Base-by-base conservation (phyloP, 2,113 vertebrate species). In the Lophius piscatorius region DNA sequence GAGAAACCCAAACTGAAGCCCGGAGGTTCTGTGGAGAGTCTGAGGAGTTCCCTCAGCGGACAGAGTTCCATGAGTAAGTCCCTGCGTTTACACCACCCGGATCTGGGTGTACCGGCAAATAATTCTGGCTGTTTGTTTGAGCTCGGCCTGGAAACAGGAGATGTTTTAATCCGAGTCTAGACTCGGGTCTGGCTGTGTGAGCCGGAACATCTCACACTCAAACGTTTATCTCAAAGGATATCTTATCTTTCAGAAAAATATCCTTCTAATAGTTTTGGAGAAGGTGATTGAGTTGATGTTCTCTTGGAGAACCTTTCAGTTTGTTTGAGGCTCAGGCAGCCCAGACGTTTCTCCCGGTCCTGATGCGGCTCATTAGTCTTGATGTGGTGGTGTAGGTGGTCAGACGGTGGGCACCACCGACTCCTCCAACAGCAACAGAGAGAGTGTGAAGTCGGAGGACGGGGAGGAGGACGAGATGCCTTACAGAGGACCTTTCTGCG, bases 381-480 rank as follows among this genome's bases (percentile, higher is more conserved):
- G 40, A 1, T 72, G 39, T 49, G 52, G 39, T 73, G 47, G 33
- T 63, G 4, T 57, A 99, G 97, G 97, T 50, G 96, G 96, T 56
- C 96, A 98, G 81, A 99, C 97, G 0, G 95, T 98, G 5, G 98
- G 97, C 31, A 99, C 96, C 58, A 98, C 97, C 0, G 97, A 99
- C 81, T 99, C 97, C 35, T 96, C 95, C 28, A 93, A 95, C 83
- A 99, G 97, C 89, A 98, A 98, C 91, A 89, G 97, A 70, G 97
- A 99, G 48, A 98, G 96, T 0, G 95, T 98, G 60, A 98, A 98
- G 87, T 98, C 95, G 1, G 97, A 99, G 86, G 96, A 99, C 0
- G 96, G 94, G 3, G 97, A 98, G 1, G 96, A 98, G 1, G 97
- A 99, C 16, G 97, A 98, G 76, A 90, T 89, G 41, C 94, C 96